Evolutionary conservation across 2,797 vertebrate genomes (phyloP), one percentile per base, ranked within the genome.

Genomic region (Danio choprae): DNA sequence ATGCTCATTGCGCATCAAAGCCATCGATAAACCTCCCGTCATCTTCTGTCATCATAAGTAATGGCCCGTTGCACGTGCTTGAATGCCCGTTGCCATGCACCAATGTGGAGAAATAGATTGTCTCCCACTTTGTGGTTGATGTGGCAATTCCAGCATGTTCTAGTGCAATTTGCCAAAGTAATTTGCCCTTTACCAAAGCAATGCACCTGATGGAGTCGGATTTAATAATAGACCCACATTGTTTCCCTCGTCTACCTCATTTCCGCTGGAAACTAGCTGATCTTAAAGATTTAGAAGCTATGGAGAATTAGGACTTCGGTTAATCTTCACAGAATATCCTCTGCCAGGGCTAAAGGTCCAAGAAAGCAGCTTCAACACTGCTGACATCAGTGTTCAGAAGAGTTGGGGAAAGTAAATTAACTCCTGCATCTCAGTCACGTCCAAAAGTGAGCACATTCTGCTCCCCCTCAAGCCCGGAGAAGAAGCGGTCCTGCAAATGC

Each of bases 281-380:
- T 20, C 9, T 69, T 22, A 29, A 15, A 36, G 40, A 67, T 69
- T 59, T 78, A n/a, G n/a, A 48, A 50, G 59, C 59, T 40, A 76
- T 64, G 65, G 43, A 69, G 40, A 22, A 41, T 48, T 41, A 79
- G 36, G 29, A 36, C 36, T 70, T 69, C 1, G n/a, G 76, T 62
- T 69, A 73, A 84, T 74, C 80, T 74, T 70, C 58, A 36, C 36
- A 65, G 64, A 82, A 79, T 77, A 18, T 70, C 58, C 73, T 59
- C 64, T 18, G 38, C 44, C 51, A 10, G 12, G 83, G 81, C 85
- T 88, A 75, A 87, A 36, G 79, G 83, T 87, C 87, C 68, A 79
- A 86, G 76, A 87, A 86, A 77, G 79, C 69, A 82, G 84, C 84
- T 89, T 87, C 89, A 80, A 88, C 87, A 86, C 83, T 81, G 89